Base-by-base conservation (phyloP, 2,888 invertebrate species). In the Nephrocerus scutellatus region DNA sequence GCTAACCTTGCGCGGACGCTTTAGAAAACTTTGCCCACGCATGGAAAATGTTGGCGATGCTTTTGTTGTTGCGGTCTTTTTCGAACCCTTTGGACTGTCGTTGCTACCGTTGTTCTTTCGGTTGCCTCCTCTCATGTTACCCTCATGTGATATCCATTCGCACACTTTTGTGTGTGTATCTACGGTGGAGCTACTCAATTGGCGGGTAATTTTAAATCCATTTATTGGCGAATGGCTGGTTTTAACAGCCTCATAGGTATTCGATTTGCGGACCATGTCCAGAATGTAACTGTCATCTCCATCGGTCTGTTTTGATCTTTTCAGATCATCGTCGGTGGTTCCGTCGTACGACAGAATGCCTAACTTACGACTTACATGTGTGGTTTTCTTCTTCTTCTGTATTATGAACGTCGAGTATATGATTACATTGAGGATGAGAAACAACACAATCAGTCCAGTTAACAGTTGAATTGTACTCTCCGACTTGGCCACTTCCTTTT, bases 101-200 rank as follows among this genome's bases (percentile, higher is more conserved):
- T 30, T 36, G 3, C 12, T 23, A 22, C 10, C 7, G 10, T 22
- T 22, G n/a, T n/a, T n/a, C 10, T 23, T 23, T 4, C 12, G 23
- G 12, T 10, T 15, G n/a, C 40, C 39, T 8, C 82, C 81, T 54
- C 79, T 81, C 58, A 80, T 75, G 50, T 81, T 79, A 22, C 84
- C 80, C 62, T 85, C 84, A 48, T 83, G 81, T 1, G 83, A 78
- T 52, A 89, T 88, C 89, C 89, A 88, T 52, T 88, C 85, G 46
- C 81, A 75, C 2, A 89, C 88, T 73, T 88, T 88, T 10, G 85
- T 82, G 57, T 87, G 83, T 0, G 88, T 84, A 62, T 89, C 88
- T 47, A 89, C 77, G 1, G 88, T 88, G 46, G 85, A 86, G 5
- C 76, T 78, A 6, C 85, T 86, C 56, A 83, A 74, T 62, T 84